Percentiles rank a stretch among this genome's conserved stretches.
These are phyloP conservation scores for Stegana nigrithorax DNA, from an alignment of 2,888 invertebrate species.

Conservation along the genomic window DNA sequence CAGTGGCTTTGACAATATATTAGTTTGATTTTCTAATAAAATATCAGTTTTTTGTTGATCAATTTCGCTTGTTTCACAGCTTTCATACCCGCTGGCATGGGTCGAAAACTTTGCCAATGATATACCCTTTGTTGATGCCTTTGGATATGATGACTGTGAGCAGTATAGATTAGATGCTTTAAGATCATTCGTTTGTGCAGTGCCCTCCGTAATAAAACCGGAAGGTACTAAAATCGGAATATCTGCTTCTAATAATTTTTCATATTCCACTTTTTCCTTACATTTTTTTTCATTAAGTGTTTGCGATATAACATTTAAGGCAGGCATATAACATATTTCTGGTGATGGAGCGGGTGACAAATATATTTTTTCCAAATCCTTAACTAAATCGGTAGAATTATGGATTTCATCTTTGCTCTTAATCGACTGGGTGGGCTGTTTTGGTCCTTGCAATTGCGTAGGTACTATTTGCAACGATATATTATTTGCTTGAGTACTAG, in stretches of 20 bases:
- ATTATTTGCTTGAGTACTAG: no score
- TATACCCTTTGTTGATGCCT: slow-evolving; percentile 75
- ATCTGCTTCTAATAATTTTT: no score
- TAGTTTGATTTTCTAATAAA: slow-evolving; percentile 41
- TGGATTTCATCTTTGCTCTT: slow-evolving; percentile 42
- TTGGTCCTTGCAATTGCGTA: slow-evolving; percentile 21
- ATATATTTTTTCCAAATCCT: slow-evolving; percentile 69
- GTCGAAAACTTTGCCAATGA: slow-evolving; percentile 78
- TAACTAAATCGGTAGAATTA: no score
- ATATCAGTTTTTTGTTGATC: slow-evolving; percentile 44
- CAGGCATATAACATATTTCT: slow-evolving; percentile 76
- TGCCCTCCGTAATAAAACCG: no score
- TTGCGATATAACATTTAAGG: no score
- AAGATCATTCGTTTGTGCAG: no score
- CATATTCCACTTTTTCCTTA: no score
- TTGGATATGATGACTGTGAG: slow-evolving; percentile 69
- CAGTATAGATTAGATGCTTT: no score
- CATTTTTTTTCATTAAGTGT: no score
- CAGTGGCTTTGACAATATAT: slow-evolving; percentile 50
- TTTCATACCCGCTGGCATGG: slow-evolving; percentile 53
- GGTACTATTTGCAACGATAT: no score
- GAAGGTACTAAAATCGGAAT: no score
- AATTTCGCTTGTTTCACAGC: slow-evolving; percentile 44
- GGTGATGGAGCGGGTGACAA: slow-evolving; percentile 78
- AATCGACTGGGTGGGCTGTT: slow-evolving; percentile 65